phyloP scores from a whole-genome alignment of 2,888 invertebrate genomes.

The Megaustenia siamemsis region DNA sequence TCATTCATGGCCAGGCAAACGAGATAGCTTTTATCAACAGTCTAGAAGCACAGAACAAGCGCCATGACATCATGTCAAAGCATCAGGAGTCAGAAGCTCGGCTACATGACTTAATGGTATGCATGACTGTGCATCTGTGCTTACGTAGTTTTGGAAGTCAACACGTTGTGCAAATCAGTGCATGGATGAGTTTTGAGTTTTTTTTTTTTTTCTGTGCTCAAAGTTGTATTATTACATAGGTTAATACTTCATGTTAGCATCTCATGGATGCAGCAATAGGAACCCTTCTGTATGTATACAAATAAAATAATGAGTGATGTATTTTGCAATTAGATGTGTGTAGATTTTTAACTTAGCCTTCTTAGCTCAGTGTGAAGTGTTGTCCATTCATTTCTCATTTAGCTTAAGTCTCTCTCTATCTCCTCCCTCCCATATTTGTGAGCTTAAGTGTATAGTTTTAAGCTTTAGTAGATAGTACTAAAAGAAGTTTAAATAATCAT shows the following conservation, averaged over 20 bases:
- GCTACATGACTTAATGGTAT: slow-evolving; percentile 83
- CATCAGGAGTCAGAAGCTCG: slow-evolving; percentile 82
- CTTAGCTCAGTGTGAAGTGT: too few species aligned
- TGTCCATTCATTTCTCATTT: too few species aligned
- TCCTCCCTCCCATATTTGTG: too few species aligned
- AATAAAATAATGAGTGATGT: too few species aligned
- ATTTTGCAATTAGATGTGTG: too few species aligned
- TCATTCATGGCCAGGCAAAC: slow-evolving; percentile 83
- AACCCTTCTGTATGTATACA: too few species aligned
- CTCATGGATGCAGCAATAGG: background rate
- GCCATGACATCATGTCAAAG: slow-evolving; percentile 91
- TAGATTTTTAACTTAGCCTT: too few species aligned
- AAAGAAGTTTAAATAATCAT: too few species aligned
- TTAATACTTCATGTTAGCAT: background rate
- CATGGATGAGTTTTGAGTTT: background rate
- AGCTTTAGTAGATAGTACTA: too few species aligned
- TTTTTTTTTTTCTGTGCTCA: background rate
- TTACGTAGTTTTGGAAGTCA: slow-evolving; percentile 19
- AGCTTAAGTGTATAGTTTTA: too few species aligned
- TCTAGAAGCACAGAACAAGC: slow-evolving; percentile 94
- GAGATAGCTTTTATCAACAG: slow-evolving; percentile 99
- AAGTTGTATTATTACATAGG: background rate
- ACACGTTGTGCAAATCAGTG: slow-evolving; percentile 4
- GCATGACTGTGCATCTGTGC: slow-evolving; percentile 38
- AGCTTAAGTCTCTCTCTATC: too few species aligned